Evolutionary conservation across 2,888 invertebrate genomes (phyloP), one percentile per base, ranked within the genome.

Genomic region (Cyaniris semiargus): DNA sequence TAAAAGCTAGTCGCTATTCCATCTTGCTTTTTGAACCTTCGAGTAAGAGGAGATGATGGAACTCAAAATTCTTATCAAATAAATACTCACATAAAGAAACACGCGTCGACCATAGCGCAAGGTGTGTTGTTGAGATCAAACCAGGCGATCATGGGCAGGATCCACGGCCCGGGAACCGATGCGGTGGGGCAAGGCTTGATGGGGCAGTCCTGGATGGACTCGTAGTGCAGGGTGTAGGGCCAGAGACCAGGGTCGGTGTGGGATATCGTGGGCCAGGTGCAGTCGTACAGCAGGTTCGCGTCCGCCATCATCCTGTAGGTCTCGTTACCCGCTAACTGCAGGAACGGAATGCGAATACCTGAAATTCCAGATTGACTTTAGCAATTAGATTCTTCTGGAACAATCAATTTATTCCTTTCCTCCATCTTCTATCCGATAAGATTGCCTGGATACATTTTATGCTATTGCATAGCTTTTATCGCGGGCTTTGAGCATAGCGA

Each of bases 171-270:
- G 13, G 95, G 94, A 82, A 94, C 91, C 0, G 95, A 89, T 0
- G 94, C 93, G 1, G 86, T 89, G 0, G 96, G 96, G 83, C 96
- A 96, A 0, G 93, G 92, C 0, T 88, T 90, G 18, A 95, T 90
- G 8, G 87, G 82, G 78, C 96, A 96, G 78, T 95, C 94, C 84
- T 96, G 95, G 21, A 80, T 91, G 0, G 94, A 93, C 0, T 85
- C 84, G 81, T 95, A 95, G 83, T 97, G 95, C 77, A 96, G 85
- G 0, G 96, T 96, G 86, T 96, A 97, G 0, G 97, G 97, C 95
- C 95, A 96, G 0, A 95, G 85, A 23, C 94, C 94, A 44, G 94
- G 93, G 77, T 90, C 81, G 0, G 85, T 83, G 78, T 83, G 84
- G 0, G 81, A 81, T 27, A 87, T 86, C 0, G 95, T 95, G 0